Evolutionary conservation across 1,140 invertebrate species (phyloP).

Genomic region (Nasonia giraulti): DNA sequence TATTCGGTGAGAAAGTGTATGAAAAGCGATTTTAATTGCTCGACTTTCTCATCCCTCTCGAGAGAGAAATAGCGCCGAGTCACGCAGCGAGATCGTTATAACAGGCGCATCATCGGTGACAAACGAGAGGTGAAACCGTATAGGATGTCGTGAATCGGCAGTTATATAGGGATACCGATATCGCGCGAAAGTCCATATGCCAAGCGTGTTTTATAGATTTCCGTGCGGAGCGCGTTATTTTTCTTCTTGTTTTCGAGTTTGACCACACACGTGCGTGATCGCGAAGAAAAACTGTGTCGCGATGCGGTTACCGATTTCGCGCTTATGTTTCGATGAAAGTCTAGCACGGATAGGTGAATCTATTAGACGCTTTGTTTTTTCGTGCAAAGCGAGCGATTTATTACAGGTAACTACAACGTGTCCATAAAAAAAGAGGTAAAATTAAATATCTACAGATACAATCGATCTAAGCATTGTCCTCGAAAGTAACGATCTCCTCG

Average conservation of each 20-base stretch:
- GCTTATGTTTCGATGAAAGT: background rate
- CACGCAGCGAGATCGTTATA: background rate
- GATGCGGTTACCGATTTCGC: background rate
- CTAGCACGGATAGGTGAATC: no score
- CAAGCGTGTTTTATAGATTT: background rate
- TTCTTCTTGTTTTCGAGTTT: background rate
- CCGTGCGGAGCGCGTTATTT: background rate
- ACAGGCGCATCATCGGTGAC: background rate
- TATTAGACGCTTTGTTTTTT: background rate
- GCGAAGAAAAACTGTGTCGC: background rate
- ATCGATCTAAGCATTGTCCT: no score
- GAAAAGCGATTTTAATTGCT: background rate
- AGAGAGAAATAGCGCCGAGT: background rate
- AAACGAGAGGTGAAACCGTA: conserved; percentile 3
- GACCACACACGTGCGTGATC: background rate
- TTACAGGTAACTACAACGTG: background rate
- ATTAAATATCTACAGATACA: no score
- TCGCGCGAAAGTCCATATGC: background rate
- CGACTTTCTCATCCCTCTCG: background rate
- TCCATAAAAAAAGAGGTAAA: no score
- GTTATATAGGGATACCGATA: background rate
- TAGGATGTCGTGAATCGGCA: background rate
- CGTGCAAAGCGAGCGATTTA: background rate
- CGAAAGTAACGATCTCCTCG: no score
- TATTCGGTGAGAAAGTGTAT: background rate